These are phyloP conservation scores for Cloeon dipterum DNA, from an alignment of 2,888 invertebrate genomes.

Conservation along the genomic window DNA sequence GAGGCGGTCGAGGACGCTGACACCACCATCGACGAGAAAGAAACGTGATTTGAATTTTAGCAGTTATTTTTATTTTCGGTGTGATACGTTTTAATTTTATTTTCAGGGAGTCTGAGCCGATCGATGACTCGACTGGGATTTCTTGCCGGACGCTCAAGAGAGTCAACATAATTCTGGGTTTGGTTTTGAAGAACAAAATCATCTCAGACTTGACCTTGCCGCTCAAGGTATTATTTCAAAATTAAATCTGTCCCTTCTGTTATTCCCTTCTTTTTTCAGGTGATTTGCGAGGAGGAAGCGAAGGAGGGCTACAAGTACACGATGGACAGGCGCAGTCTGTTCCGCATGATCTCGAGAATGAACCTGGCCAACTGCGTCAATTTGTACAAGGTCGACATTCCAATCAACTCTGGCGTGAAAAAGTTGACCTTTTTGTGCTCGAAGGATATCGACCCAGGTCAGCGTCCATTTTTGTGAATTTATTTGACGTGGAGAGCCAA, in stretches of 20 bases:
- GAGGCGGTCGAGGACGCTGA: no score
- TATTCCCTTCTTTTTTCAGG: no score
- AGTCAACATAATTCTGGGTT: slow-evolving; percentile 34
- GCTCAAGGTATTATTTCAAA: slow-evolving; percentile 16
- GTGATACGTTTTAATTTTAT: no score
- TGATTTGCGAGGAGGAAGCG: slow-evolving; percentile 28
- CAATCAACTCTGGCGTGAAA: slow-evolving; percentile 20
- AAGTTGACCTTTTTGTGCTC: slow-evolving; percentile 28
- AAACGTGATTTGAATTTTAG: no score
- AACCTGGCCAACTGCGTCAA: slow-evolving; percentile 30
- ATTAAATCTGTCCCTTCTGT: no score
- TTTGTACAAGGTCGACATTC: slow-evolving; percentile 23
- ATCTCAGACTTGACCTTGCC: slow-evolving; percentile 28
- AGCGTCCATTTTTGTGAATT: slow-evolving; percentile 4
- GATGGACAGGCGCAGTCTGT: slow-evolving; percentile 39
- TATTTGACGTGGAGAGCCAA: neutral
- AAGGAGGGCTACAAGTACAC: slow-evolving; percentile 26
- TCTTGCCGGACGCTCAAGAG: slow-evolving; percentile 26
- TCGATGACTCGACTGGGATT: no score
- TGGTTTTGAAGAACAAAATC: slow-evolving; percentile 31
- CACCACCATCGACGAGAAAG: no score
- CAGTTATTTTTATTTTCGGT: no score
- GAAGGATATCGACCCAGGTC: slow-evolving; percentile 17
- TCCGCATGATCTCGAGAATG: slow-evolving; percentile 31
- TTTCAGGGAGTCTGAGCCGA: no score